Base-by-base conservation (phyloP, 2,113 vertebrate genomes). In the Gallinago media region DNA sequence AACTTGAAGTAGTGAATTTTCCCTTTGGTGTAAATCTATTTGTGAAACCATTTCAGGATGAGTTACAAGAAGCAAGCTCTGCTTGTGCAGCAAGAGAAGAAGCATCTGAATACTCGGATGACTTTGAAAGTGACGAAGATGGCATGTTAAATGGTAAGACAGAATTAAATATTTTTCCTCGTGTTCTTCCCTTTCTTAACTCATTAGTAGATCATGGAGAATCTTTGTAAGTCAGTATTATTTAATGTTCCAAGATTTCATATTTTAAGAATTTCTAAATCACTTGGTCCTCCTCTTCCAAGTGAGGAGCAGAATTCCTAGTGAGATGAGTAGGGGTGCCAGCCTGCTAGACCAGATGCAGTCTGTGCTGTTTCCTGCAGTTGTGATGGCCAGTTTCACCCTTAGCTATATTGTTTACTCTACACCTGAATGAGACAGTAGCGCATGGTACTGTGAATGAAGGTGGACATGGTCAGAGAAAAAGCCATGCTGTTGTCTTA, bases 81-180 rank as follows among this genome's bases (percentile, higher is more conserved):
- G 96, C 97, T 95, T 96, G 97, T 47, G 97, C 98, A 40, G 97
- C 91, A 81, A 98, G 76, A 59, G 92, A 98, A 80, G 95, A 97
- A 68, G 95, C 82, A 63, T 96, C 93, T 66, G 98, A 98, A 19
- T 99, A 99, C 86, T 98, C 97, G 7, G 98, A 99, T 5, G 98
- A 99, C 92, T 99, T 99, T 94, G 98, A 98, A 54, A 99, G 99
- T 29, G 98, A 98, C 20, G 98, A 98, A 55, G 98, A 98, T 86
- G 97, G 97, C 96, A 49, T 31, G 79, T 94, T 92, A 81, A 85
- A 82, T 1, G 56, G 95, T 93, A 95, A 89, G 76, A 26, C 11
- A 62, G 23, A 81, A 38, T 62, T 29, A 50, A 74, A 9, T 84
- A 8, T 31, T 85, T 80, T 94, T 87, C 6, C 6, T 40, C 2